Conservation (phyloP, 2,113 vertebrate genomes). For the Ctenomys sociabilis region DNA sequence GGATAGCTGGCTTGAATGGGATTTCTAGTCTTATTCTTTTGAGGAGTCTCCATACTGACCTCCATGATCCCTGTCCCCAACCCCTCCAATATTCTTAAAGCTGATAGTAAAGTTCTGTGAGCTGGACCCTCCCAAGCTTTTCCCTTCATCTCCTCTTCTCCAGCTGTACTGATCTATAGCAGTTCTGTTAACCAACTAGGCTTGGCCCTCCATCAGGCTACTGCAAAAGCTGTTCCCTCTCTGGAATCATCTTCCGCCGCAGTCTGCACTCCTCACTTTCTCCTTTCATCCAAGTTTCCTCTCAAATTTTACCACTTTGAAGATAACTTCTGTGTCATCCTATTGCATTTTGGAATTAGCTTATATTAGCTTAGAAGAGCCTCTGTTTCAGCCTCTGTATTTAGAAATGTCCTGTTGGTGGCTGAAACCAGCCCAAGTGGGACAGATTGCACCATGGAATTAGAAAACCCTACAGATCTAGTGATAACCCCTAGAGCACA, state of each 20-base stretch:
- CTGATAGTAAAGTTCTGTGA: neutral
- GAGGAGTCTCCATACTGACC: too few relatives aligned
- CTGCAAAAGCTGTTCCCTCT: neutral
- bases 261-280: neutral
- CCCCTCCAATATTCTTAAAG: too few relatives aligned
- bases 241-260: neutral
- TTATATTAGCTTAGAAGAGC: neutral
- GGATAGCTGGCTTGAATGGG: too few relatives aligned
- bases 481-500: neutral
- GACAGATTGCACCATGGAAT: neutral
- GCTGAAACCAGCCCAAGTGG: neutral
- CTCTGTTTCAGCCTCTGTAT: neutral
- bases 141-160: neutral
- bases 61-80: too few relatives aligned
- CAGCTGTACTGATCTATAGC: neutral
- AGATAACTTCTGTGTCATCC: neutral
- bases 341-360: neutral
- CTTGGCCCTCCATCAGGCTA: neutral
- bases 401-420: neutral
- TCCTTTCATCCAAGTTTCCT: neutral
- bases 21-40: too few relatives aligned
- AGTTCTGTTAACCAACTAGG: neutral
- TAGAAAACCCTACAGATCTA: neutral
- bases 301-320: neutral
- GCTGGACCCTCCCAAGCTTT: neutral